Conservation (phyloP, 2,797 vertebrate species). For the Sciurus vulgaris region DNA sequence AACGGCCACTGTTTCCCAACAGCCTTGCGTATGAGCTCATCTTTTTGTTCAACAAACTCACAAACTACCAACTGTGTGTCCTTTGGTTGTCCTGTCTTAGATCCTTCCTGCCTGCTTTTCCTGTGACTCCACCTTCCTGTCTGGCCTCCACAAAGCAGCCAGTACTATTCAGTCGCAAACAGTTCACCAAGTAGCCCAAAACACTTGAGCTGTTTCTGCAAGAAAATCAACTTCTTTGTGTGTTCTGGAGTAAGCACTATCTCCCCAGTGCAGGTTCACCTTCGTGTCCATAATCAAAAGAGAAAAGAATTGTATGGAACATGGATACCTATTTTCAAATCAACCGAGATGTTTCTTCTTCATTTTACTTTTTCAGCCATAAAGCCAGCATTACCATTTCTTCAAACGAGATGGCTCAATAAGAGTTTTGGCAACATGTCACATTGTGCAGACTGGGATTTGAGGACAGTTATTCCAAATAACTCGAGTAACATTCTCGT, state of each 20-base stretch:
- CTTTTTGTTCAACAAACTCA: background rate
- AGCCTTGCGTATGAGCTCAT: background rate
- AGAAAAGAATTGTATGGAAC: conserved; percentile 32
- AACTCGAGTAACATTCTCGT: background rate
- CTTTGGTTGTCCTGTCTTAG: background rate
- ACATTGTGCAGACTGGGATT: background rate
- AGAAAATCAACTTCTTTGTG: background rate
- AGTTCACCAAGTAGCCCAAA: background rate
- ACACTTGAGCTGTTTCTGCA: background rate
- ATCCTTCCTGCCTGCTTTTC: background rate
- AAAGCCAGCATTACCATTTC: background rate
- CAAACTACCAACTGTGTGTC: background rate
- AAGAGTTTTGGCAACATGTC: background rate
- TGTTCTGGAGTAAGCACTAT: background rate
- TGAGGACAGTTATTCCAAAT: background rate
- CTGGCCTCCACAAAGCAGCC: too few relatives aligned
- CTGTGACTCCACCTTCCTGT: fast-evolving
- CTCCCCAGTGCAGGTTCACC: background rate
- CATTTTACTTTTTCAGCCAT: background rate
- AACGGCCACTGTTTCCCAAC: fast-evolving
- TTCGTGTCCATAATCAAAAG: background rate
- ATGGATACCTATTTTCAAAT: background rate
- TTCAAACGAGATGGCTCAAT: background rate
- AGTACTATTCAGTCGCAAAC: background rate
- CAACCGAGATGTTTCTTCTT: background rate